A percentile compares a stretch with the other conserved stretches of the same genome.
phyloP scores from a whole-genome alignment of 1,140 invertebrate genomes.

The Globodera ellingtonae region DNA sequence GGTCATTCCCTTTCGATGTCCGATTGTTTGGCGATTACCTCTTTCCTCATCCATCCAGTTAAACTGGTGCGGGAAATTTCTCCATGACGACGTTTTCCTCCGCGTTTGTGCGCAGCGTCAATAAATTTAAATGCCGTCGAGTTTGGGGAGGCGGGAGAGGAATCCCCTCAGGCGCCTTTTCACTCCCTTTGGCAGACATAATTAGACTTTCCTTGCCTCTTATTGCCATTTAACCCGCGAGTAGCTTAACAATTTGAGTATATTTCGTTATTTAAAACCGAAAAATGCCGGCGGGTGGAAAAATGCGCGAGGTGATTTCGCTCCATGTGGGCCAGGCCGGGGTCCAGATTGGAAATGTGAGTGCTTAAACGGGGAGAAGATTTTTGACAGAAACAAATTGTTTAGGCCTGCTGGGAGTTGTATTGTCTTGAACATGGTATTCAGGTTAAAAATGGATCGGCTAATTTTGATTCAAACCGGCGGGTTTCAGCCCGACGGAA shows the following conservation, averaged over 20 bases:
- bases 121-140: neutral
- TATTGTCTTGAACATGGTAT: conserved; percentile 80
- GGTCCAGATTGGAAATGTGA: conserved; percentile 71
- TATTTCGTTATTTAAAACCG: conserved; percentile 67
- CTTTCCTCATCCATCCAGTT: neutral
- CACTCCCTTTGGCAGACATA: neutral
- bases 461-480: neutral
- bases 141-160: neutral
- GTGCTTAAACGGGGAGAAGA: conserved; percentile 65
- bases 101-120: neutral
- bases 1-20: conserved; percentile 1
- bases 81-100: conserved; percentile 19
- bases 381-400: conserved; percentile 71
- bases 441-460: conserved; percentile 5
- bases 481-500: conserved; percentile 71
- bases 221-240: neutral
- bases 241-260: neutral
- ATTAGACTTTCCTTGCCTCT: neutral
- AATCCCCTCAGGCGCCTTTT: conserved; percentile 12
- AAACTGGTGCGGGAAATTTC: conserved; percentile 23
- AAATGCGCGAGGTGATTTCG: conserved; percentile 68
- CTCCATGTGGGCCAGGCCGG: conserved; percentile 70
- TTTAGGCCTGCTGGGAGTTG: conserved; percentile 79
- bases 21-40: neutral
- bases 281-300: conserved; percentile 26